Evolutionary conservation across 2,888 invertebrate genomes (phyloP), one percentile per base, ranked within the genome.

Genomic region (Exephanes ischioxanthus): DNA sequence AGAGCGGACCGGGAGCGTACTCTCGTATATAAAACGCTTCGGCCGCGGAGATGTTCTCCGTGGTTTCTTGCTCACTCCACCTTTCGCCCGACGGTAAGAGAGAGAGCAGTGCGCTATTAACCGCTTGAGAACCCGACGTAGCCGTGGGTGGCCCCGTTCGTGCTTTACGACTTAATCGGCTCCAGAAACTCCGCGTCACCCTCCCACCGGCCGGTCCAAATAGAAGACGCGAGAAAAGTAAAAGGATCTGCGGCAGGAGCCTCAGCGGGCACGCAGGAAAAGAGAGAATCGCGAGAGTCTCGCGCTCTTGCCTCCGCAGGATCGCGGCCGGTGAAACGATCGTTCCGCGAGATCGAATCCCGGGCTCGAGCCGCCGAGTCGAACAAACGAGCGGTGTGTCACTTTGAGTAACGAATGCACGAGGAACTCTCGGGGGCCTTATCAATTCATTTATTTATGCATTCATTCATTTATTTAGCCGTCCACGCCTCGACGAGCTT

Each of bases 101-200:
- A 73, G 22, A 22, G 51, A 33, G 55, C 58, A 51, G 58, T 58
- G 68, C 63, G 33, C 30, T 30, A 63, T 63, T 63, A 63, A 33
- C 14, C 14, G 33, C 75, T 63, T 33, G 79, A 75, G 48, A 76
- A 33, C 48, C 30, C 66, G 37, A 37, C 41, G 26, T 2, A 67
- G 66, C 80, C 33, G 70, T 84, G 80, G 76, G 80, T 84, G 84
- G 84, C 71, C 79, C 67, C 80, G 22, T 76, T 80, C 72, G 75
- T 76, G 76, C 72, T 84, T 84, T 84, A 84, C 84, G 84, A 84
- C 84, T 84, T 84, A 80, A 84, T 84, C 84, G 84, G 58, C 76
- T 67, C 71, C 55, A 45, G 16, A 61, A 79, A 48, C 61, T 79
- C 41, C 73, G 61, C 67, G 63, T 30, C 30, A 78, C 55, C 61